Percentiles rank a stretch among this genome's conserved stretches.
These are phyloP conservation scores for Catamblyrhynchus diadema DNA, from an alignment of 2,797 vertebrate species.

Conservation along the genomic window DNA sequence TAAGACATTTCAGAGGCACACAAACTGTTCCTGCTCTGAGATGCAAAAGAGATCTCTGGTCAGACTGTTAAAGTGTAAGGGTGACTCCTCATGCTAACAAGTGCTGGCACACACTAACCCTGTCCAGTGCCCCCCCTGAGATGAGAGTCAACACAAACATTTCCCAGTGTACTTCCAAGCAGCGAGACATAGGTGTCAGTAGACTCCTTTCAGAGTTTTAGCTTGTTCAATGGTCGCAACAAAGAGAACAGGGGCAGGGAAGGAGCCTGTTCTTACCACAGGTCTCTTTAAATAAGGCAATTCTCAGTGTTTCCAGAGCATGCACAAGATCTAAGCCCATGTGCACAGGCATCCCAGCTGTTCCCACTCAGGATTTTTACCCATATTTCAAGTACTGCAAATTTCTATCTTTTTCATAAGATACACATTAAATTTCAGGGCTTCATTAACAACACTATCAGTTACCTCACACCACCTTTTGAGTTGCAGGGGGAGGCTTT, in stretches of 20 bases:
- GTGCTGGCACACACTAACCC: not conserved
- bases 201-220: not conserved
- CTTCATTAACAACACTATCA: not conserved
- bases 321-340: not conserved
- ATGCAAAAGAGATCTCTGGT: not conserved
- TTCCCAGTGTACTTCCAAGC: not conserved
- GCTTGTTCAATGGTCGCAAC: not conserved
- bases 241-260: not conserved
- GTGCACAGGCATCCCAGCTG: not conserved
- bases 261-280: not conserved
- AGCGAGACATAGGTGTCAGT: not conserved
- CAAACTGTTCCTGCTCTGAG: not conserved
- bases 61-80: not conserved
- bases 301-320: not conserved
- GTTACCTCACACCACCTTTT: not conserved
- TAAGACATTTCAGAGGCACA: not conserved
- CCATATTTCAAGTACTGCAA: not conserved
- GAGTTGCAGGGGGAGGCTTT: not conserved
- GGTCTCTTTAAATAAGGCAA: not conserved
- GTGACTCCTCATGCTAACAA: not conserved
- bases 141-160: not conserved
- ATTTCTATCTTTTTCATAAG: not conserved
- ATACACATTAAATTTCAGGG: not conserved
- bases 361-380: not conserved
- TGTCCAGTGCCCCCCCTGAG: fast-evolving